phyloP scores from a whole-genome alignment of 2,888 invertebrate genomes.

The Aphidius colemani region DNA sequence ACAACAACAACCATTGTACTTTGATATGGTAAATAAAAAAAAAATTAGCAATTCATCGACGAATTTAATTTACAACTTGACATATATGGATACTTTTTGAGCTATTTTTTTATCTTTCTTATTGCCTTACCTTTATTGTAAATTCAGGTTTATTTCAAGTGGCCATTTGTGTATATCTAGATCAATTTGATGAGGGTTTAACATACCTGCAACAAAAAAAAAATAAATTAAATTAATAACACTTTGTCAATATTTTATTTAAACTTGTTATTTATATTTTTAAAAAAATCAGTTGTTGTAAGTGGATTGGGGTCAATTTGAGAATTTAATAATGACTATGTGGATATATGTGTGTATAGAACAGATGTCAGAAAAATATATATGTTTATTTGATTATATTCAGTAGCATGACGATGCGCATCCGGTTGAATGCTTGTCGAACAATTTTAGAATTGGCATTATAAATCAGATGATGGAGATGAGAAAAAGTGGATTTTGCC shows the following conservation, averaged over 20 bases:
- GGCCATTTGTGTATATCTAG: too few species aligned
- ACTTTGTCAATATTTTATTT: too few species aligned
- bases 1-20: neutral
- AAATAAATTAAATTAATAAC: too few species aligned
- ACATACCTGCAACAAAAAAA: too few species aligned
- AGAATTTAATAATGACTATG: neutral
- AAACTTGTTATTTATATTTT: too few species aligned
- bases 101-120: neutral
- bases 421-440: constrained; percentile 1
- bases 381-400: constrained; percentile 15
- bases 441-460: constrained; percentile 17
- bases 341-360: constrained; percentile 15
- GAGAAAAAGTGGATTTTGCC: constrained; percentile 1
- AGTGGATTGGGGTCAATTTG: too few species aligned
- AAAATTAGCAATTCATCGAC: constrained; percentile 16
- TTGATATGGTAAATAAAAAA: constrained; percentile 7
- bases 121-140: neutral
- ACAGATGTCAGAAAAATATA: constrained; percentile 19
- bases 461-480: constrained; percentile 1
- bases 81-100: too few species aligned
- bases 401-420: neutral
- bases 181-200: too few species aligned
- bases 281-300: too few species aligned
- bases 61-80: too few species aligned
- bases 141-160: too few species aligned